Percentiles rank a stretch among this genome's conserved stretches.
phyloP scores from a whole-genome alignment of 2,113 vertebrate genomes.

The Lophochroa leadbeateri region DNA sequence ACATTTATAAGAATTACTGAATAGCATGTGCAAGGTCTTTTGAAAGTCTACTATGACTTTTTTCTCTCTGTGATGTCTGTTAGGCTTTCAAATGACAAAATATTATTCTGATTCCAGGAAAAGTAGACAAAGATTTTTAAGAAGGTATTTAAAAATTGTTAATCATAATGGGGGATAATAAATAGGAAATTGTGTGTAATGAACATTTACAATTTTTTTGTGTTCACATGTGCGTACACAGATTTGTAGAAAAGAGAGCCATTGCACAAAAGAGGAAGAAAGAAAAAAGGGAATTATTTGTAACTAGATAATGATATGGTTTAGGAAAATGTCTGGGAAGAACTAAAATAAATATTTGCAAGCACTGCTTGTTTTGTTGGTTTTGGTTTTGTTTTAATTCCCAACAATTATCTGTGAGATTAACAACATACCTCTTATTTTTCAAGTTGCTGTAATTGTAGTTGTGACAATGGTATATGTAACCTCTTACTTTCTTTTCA shows the following conservation, averaged over 20 bases:
- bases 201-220: background rate
- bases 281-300: background rate
- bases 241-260: background rate
- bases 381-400: background rate
- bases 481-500: background rate
- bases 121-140: background rate
- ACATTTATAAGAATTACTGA: background rate
- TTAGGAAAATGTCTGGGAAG: background rate
- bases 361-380: background rate
- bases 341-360: background rate
- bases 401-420: background rate
- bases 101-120: background rate
- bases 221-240: background rate
- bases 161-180: background rate
- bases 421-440: background rate
- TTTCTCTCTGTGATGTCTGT: background rate
- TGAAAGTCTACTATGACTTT: background rate
- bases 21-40: background rate
- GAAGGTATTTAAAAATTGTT: background rate
- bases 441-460: background rate
- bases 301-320: background rate
- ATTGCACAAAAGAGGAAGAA: background rate
- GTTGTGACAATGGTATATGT: background rate
- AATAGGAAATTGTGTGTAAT: background rate
- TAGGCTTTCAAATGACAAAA: background rate